These are phyloP conservation scores for Neodon shergylaensis DNA, from an alignment of 2,113 vertebrate genomes.

Conservation along the genomic window DNA sequence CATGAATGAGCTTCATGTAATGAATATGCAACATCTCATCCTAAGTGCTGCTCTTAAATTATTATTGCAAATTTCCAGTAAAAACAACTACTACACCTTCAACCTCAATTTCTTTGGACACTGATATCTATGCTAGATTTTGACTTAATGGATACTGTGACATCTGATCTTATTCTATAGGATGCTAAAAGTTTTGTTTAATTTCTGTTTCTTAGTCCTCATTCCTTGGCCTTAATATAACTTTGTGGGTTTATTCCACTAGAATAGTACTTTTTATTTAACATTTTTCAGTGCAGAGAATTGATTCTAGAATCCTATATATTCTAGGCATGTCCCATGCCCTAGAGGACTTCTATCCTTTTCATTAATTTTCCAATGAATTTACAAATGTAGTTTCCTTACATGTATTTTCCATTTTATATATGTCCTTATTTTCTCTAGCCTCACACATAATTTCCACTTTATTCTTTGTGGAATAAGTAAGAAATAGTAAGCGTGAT, in stretches of 20 bases:
- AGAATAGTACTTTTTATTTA: not conserved
- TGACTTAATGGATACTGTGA: not conserved
- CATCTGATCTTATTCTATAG: not conserved
- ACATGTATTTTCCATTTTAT: not conserved
- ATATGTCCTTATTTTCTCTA: conserved; percentile 35
- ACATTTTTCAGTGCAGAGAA: not conserved
- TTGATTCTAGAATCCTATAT: not conserved
- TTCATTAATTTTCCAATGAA: not conserved
- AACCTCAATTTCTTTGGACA: not conserved
- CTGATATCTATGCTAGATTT: not conserved
- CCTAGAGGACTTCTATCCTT: not conserved
- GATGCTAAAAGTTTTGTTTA: not conserved
- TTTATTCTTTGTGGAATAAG: conserved; percentile 12
- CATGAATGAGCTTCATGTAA: not conserved
- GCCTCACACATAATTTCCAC: not conserved
- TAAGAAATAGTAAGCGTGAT: not conserved
- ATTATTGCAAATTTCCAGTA: not conserved
- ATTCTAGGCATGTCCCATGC: not conserved
- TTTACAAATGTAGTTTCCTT: not conserved
- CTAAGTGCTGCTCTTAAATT: not conserved
- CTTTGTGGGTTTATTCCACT: not conserved
- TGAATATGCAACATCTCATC: not conserved
- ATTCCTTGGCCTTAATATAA: not conserved
- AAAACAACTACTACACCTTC: too few relatives aligned
- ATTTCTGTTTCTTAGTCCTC: not conserved